Percentiles rank a stretch among this genome's conserved stretches.
These are phyloP conservation scores for Myotis yumanensis DNA, from an alignment of 2,113 vertebrate species.

Conservation along the genomic window DNA sequence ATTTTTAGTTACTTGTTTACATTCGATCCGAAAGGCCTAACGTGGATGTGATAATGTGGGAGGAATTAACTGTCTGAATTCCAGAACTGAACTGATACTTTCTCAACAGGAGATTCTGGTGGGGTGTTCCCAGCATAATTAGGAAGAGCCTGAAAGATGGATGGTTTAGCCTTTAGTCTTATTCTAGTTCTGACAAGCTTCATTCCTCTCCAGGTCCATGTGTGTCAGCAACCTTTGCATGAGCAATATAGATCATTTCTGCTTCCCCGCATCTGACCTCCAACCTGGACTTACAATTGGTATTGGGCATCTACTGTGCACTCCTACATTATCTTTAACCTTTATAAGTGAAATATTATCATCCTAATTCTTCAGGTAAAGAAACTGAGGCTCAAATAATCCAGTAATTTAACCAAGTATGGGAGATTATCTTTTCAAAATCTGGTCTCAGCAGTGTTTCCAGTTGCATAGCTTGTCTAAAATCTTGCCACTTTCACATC, in stretches of 20 bases:
- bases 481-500: background rate
- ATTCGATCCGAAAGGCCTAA: background rate
- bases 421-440: background rate
- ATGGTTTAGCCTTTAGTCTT: background rate
- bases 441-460: background rate
- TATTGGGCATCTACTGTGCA: background rate
- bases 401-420: background rate
- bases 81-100: background rate
- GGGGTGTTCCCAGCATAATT: background rate
- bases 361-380: background rate
- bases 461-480: background rate
- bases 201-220: background rate
- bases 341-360: background rate
- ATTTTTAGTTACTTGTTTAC: constrained; percentile 24
- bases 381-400: background rate
- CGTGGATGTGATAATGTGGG: background rate
- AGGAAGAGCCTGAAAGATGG: background rate
- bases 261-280: background rate
- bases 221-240: background rate
- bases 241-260: background rate
- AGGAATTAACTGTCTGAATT: background rate
- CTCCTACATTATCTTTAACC: background rate
- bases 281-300: background rate
- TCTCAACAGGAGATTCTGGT: background rate
- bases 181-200: background rate